These are phyloP conservation scores for Drosophila baimaii DNA, from an alignment of 1,140 invertebrate species.

Conservation along the genomic window DNA sequence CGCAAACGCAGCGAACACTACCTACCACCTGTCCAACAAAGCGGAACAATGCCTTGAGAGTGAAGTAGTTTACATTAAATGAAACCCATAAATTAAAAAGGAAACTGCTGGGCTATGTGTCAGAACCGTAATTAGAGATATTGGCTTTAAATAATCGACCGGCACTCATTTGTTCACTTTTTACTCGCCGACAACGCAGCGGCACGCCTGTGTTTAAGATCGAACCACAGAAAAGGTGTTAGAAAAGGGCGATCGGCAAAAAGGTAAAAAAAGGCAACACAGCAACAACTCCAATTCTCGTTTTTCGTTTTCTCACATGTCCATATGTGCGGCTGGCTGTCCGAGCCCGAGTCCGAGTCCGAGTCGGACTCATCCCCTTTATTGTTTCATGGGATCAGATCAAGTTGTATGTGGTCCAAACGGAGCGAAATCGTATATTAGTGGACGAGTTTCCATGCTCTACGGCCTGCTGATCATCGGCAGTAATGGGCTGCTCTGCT, in stretches of 20 bases:
- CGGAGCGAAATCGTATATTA: slow-evolving; percentile 46
- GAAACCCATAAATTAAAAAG: slow-evolving; percentile 74
- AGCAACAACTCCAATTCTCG: slow-evolving; percentile 16
- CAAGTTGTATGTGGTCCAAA: slow-evolving; percentile 52
- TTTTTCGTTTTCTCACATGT: slow-evolving; percentile 42
- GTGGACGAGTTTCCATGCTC: slow-evolving; percentile 45
- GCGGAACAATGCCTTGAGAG: slow-evolving; percentile 58
- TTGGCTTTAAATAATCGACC: slow-evolving; percentile 67
- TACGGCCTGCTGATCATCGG: slow-evolving; percentile 53
- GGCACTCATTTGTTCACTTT: slow-evolving; percentile 70
- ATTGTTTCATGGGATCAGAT: slow-evolving; percentile 44
- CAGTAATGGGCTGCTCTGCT: slow-evolving; percentile 48
- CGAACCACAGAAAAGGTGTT: slow-evolving; percentile 75
- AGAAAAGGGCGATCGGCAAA: slow-evolving; percentile 64
- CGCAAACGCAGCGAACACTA: slow-evolving; percentile 21
- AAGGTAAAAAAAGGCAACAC: slow-evolving; percentile 51
- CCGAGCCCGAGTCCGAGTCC: slow-evolving; percentile 7
- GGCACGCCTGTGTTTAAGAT: slow-evolving; percentile 66
- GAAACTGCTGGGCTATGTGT: slow-evolving; percentile 70
- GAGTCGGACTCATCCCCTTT: slow-evolving; percentile 39
- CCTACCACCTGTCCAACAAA: slow-evolving; percentile 70
- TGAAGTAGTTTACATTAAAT: slow-evolving; percentile 67
- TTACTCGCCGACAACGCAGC: slow-evolving; percentile 75
- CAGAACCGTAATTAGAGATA: slow-evolving; percentile 80
- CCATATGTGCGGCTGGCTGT: slow-evolving; percentile 18